A percentile compares a stretch with the other conserved stretches of the same genome.
These are phyloP conservation scores for Phalacrocorax brasilianus DNA, from an alignment of 2,113 vertebrate species.

Conservation along the genomic window DNA sequence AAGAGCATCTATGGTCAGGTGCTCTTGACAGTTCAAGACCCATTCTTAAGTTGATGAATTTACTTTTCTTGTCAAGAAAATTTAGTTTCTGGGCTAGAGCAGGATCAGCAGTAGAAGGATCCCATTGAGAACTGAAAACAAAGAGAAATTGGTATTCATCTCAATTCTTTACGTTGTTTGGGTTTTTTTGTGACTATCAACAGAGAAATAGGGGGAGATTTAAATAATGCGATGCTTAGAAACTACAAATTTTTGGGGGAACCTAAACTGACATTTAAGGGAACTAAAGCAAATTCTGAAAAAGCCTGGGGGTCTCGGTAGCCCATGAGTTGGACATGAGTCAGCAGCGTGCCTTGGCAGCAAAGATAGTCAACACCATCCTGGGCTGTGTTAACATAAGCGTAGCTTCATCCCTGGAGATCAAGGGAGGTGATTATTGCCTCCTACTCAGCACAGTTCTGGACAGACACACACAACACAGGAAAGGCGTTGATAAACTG, in stretches of 20 bases:
- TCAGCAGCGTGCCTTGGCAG: background rate
- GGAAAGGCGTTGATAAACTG: background rate
- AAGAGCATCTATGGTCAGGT: background rate
- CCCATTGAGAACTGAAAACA: background rate
- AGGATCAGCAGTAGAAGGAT: background rate
- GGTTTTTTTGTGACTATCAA: background rate
- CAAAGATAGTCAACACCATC: background rate
- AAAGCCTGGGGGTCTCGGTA: background rate
- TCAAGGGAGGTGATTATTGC: background rate
- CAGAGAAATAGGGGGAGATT: background rate
- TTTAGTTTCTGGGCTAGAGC: background rate
- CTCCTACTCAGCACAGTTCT: background rate
- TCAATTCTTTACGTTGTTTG: background rate
- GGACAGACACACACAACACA: background rate
- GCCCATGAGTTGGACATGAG: background rate
- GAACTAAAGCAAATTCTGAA: background rate
- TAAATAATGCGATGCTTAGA: background rate
- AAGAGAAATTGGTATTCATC: background rate
- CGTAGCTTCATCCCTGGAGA: background rate
- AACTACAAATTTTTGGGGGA: background rate
- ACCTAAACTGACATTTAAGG: background rate
- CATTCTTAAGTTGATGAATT: background rate
- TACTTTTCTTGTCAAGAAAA: background rate
- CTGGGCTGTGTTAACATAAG: background rate
- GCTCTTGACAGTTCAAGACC: background rate